Conservation (phyloP, 2,888 invertebrate species). For the Meiosimyza platycephala region DNA sequence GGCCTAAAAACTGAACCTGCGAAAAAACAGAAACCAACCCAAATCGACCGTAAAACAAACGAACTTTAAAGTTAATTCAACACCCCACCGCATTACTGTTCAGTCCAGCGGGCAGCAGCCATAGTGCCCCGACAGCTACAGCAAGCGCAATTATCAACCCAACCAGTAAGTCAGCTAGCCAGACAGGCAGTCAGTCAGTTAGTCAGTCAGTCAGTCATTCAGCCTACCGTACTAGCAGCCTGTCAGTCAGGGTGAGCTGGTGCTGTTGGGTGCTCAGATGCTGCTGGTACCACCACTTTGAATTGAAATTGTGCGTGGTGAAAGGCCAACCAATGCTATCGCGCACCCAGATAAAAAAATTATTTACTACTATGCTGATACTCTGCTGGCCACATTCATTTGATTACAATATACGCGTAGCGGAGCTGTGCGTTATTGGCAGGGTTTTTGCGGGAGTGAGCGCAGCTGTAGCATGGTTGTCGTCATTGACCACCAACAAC, state of each 20-base stretch:
- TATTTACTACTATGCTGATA: too few relatives aligned
- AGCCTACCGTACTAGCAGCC: not conserved
- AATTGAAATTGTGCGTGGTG: slow-evolving; percentile 33
- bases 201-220: slow-evolving; percentile 1
- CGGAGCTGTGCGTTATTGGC: too few relatives aligned
- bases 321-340: slow-evolving; percentile 26
- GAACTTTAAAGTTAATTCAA: slow-evolving; percentile 1
- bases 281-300: slow-evolving; percentile 35
- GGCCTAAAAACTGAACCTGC: not conserved
- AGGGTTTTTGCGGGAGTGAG: too few relatives aligned
- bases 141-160: not conserved
- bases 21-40: too few relatives aligned
- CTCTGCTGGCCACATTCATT: too few relatives aligned
- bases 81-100: slow-evolving; percentile 19
- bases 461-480: too few relatives aligned
- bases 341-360: slow-evolving; percentile 27
- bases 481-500: too few relatives aligned
- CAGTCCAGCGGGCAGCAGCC: slow-evolving; percentile 3
- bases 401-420: too few relatives aligned
- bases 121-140: not conserved
- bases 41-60: too few relatives aligned
- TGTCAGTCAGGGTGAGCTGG: slow-evolving; percentile 23
- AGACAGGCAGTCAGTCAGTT: too few relatives aligned
- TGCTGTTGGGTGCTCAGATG: slow-evolving; percentile 34
- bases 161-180: slow-evolving; percentile 20